Percentiles rank a stretch among this genome's conserved stretches.
Evolutionary conservation across 2,797 vertebrate genomes (phyloP).

Genomic region (Rousettus madagascariensis): DNA sequence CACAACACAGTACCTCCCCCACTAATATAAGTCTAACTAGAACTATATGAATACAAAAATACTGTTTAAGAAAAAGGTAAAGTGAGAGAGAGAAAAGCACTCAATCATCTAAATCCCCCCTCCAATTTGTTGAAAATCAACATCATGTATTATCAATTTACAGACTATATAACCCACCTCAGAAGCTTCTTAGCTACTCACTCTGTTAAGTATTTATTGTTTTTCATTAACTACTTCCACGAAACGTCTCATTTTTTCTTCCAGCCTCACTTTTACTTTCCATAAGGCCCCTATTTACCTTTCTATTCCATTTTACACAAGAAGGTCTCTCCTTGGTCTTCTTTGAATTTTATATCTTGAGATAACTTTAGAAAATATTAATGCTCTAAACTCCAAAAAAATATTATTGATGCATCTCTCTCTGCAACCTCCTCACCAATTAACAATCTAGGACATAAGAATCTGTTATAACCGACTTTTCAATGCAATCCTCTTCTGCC

Average conservation of each 20-base stretch:
- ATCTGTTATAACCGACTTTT: constrained; percentile 37
- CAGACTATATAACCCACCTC: background rate
- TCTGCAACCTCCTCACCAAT: background rate
- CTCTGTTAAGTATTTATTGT: background rate
- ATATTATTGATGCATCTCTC: background rate
- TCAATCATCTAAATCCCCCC: background rate
- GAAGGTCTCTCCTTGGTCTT: background rate
- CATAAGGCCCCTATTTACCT: background rate
- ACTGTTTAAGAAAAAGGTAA: constrained; percentile 18
- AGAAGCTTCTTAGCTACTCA: background rate
- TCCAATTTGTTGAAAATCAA: constrained; percentile 23
- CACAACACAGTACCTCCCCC: background rate
- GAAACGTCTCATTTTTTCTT: background rate
- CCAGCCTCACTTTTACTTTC: background rate
- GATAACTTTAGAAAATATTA: constrained; percentile 48
- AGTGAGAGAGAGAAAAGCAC: background rate
- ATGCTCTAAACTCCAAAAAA: constrained; percentile 26
- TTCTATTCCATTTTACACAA: constrained; percentile 1
- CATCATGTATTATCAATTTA: background rate
- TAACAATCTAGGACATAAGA: constrained; percentile 31
- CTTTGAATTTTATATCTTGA: constrained; percentile 19
- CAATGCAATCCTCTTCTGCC: background rate
- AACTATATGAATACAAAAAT: constrained; percentile 6
- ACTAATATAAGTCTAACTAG: background rate
- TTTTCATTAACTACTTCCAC: background rate